Evolutionary conservation across 2,113 vertebrate species (phyloP).

Genomic region (Chaetorhynchus papuensis): DNA sequence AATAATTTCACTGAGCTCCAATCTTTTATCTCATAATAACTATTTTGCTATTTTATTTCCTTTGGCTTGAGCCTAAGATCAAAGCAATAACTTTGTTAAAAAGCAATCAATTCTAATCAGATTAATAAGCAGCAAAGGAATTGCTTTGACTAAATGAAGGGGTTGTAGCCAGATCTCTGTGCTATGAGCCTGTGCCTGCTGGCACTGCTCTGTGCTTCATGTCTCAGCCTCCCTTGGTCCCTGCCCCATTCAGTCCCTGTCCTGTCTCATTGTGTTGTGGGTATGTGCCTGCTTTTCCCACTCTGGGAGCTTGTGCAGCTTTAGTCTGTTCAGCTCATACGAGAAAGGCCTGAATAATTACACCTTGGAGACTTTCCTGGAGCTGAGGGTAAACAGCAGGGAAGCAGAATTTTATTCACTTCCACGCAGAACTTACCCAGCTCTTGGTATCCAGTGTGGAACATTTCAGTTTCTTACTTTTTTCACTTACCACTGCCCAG

Average conservation of each 20-base stretch:
- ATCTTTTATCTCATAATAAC: background rate
- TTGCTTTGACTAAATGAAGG: background rate
- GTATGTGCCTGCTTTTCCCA: background rate
- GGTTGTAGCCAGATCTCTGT: background rate
- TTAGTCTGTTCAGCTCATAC: background rate
- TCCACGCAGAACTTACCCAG: background rate
- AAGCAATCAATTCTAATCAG: background rate
- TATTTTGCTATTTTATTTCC: background rate
- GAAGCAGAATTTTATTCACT: background rate
- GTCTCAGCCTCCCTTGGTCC: background rate
- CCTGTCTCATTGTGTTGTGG: fast-evolving
- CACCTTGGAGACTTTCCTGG: background rate
- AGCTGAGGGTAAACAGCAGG: background rate
- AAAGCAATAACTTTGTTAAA: background rate
- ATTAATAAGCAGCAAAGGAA: background rate
- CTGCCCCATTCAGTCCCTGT: fast-evolving
- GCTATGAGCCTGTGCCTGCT: background rate
- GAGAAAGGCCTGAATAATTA: conserved; percentile 29
- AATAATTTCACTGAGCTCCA: background rate
- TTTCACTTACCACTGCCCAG: background rate
- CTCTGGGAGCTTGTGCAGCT: background rate
- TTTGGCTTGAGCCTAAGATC: background rate
- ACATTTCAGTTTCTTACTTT: background rate
- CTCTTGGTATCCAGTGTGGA: background rate
- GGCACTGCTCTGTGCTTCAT: background rate